Conservation (phyloP, 2,113 vertebrate genomes). For the Falco punctatus region DNA sequence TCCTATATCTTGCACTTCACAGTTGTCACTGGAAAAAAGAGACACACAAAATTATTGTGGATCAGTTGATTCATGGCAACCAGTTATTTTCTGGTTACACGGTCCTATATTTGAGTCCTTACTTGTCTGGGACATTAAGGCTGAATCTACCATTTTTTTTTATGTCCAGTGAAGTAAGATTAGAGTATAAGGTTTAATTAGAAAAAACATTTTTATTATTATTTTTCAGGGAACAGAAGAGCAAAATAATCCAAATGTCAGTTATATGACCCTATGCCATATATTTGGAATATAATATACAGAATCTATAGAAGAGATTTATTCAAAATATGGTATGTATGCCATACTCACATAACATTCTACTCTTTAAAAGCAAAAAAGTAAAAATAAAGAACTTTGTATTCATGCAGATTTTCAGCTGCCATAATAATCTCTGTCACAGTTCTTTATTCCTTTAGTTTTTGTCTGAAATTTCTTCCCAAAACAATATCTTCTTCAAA, state of each 20-base stretch:
- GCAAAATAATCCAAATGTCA: neutral
- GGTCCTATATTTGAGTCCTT: neutral
- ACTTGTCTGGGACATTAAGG: neutral
- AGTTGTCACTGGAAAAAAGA: neutral
- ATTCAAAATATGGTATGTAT: neutral
- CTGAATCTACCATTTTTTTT: neutral
- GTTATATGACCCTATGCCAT: neutral
- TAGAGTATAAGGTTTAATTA: neutral
- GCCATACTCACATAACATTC: neutral
- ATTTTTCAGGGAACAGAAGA: neutral
- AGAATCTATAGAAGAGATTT: neutral
- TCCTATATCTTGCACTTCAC: neutral
- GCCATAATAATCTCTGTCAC: neutral
- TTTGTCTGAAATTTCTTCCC: neutral
- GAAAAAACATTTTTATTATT: neutral
- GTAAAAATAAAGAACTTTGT: neutral
- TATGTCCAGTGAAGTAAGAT: neutral
- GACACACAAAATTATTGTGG: neutral
- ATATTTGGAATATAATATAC: neutral
- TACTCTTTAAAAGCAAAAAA: neutral
- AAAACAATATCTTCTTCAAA: neutral
- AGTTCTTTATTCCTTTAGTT: neutral
- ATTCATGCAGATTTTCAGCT: neutral
- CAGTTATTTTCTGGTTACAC: neutral
- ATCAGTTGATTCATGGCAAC: neutral